Base-by-base conservation (phyloP, 2,797 vertebrate species). In the Malurus splendens region DNA sequence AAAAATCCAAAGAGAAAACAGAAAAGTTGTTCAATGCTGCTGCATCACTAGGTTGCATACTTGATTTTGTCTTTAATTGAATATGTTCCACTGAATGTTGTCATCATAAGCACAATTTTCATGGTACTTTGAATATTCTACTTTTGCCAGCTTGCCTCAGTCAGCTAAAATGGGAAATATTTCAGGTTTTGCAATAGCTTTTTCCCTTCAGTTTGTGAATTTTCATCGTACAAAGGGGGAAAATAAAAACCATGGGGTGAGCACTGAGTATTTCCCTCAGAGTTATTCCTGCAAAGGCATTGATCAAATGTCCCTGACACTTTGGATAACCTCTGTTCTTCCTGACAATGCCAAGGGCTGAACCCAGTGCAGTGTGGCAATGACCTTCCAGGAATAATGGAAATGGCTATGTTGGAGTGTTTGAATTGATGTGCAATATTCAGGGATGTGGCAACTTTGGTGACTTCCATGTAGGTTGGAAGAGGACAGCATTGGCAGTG, bases 1-100 rank as follows among this genome's bases (percentile, higher is more conserved):
- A 9, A 14, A 30, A 14, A 5, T 2, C 2, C 7, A 12, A 10
- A 3, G 12, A 11, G 2, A 8, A 27, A 8, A 14, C n/a, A 25
- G 14, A 42, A 17, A 66, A n/a, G 8, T 28, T 32, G 3, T 33
- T 23, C 18, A 45, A 5, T 45, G 22, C 22, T 59, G 8, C 32
- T 80, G 28, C 1, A 0, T 90, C 60, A 50, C 6, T 32, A 17
- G 42, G 3, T 27, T 73, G 15, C 13, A 22, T 51, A 8, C 23
- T 62, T 87, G 25, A 50, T 76, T 87, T 65, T 3, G 2, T 61
- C 32, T 65, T 30, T 25, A 59, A 12, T 41, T 60, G 36, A 55
- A 39, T 36, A 9, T 55, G 7, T 86, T 39, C 30, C 25, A 27
- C 2, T 77, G 38, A 62, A 36, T 5, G 1, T 12, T 18, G 24